phyloP scores from a whole-genome alignment of 1,140 invertebrate species.

The Aradophagus sp. region DNA sequence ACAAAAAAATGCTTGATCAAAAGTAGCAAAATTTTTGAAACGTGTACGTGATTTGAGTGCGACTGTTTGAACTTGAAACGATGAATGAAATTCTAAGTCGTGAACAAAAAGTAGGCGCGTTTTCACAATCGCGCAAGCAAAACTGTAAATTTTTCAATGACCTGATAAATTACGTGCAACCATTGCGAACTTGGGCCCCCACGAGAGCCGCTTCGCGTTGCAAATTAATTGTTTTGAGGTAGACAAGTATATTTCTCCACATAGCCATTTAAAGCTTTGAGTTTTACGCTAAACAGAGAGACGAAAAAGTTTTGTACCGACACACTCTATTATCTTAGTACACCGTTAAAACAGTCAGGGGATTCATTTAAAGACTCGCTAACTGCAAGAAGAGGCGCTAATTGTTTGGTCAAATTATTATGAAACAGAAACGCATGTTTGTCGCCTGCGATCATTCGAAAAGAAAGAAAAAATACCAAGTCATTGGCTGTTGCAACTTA shows the following conservation, averaged over 20 bases:
- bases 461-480: too few relatives aligned
- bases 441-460: too few relatives aligned
- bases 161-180: conserved; percentile 61
- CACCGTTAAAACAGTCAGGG: conserved; percentile 52
- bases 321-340: conserved; percentile 57
- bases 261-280: conserved; percentile 71
- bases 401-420: too few relatives aligned
- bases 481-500: too few relatives aligned
- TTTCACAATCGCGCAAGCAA: conserved; percentile 10
- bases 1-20: too few relatives aligned
- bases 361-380: conserved; percentile 29
- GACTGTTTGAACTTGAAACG: too few relatives aligned
- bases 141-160: conserved; percentile 37
- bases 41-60: too few relatives aligned
- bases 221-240: conserved; percentile 72
- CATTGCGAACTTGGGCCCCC: conserved; percentile 52
- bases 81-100: too few relatives aligned
- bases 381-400: conserved; percentile 31
- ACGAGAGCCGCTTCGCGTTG: conserved; percentile 61
- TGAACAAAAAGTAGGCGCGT: conserved; percentile 4
- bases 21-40: too few relatives aligned
- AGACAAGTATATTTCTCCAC: conserved; percentile 75
- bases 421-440: too few relatives aligned
- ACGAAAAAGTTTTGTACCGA: conserved; percentile 50
- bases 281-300: conserved; percentile 67